Evolutionary conservation across 2,888 invertebrate genomes (phyloP).

Genomic region (Pinctada fucata): DNA sequence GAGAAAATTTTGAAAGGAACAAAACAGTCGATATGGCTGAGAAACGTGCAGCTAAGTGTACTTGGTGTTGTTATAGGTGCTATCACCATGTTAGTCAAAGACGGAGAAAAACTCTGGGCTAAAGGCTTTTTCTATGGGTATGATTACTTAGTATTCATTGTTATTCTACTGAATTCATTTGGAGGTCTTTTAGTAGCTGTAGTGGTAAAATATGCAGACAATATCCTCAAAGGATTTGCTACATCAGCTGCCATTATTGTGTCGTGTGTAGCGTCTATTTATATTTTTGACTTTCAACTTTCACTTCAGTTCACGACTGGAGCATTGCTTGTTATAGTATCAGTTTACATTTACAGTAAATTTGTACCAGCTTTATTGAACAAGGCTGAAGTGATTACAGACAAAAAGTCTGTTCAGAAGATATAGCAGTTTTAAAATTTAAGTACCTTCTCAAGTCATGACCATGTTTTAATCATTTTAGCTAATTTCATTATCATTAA

Average conservation of each 20-base stretch:
- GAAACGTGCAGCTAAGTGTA: constrained; percentile 96
- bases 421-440: too few relatives aligned
- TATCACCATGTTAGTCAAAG: constrained; percentile 84
- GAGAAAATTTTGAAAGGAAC: constrained; percentile 94
- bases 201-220: constrained; percentile 99
- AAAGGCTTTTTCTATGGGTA: constrained; percentile 85
- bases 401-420: too few relatives aligned
- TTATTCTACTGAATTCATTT: constrained; percentile 91
- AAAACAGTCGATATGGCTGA: constrained; percentile 93
- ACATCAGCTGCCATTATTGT: constrained; percentile 97
- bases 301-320: constrained; percentile 92
- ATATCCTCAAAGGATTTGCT: constrained; percentile 94
- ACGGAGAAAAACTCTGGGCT: constrained; percentile 70
- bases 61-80: constrained; percentile 93
- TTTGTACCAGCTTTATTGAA: constrained; percentile 44
- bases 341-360: constrained; percentile 91
- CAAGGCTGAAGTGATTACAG: too few relatives aligned
- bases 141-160: constrained; percentile 83
- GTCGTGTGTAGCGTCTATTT: constrained; percentile 94
- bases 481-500: too few relatives aligned
- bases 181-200: constrained; percentile 98
- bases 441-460: too few relatives aligned
- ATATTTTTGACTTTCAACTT: constrained; percentile 92
- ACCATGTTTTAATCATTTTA: too few relatives aligned
- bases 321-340: constrained; percentile 91